phyloP scores from a whole-genome alignment of 1,140 invertebrate species.

The Popillia japonica region DNA sequence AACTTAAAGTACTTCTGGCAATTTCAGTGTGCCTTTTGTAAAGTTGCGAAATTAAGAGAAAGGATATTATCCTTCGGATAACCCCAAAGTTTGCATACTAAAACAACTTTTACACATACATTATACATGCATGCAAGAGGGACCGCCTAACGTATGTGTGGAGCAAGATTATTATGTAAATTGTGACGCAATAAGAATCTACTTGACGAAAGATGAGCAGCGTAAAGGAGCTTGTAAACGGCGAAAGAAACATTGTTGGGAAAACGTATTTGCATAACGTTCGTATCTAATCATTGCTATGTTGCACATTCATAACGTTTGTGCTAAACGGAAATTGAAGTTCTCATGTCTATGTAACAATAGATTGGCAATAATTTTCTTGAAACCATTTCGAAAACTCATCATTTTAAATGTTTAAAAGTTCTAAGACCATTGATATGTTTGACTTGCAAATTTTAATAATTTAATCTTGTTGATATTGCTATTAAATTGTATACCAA shows the following conservation, averaged over 20 bases:
- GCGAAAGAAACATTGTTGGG: not conserved
- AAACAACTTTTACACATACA: not conserved
- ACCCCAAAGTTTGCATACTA: not conserved
- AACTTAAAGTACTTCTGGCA: conserved; percentile 8
- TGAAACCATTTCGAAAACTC: too few species aligned
- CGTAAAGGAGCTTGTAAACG: not conserved
- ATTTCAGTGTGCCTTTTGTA: not conserved
- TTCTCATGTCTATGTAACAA: too few species aligned
- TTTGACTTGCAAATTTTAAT: too few species aligned
- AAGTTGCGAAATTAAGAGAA: conserved; percentile 11
- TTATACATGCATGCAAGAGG: not conserved
- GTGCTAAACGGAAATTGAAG: too few species aligned
- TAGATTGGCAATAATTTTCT: too few species aligned
- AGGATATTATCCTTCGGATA: conserved; percentile 5
- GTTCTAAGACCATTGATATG: too few species aligned
- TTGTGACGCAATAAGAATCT: not conserved
- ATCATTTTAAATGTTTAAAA: too few species aligned
- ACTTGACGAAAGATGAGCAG: not conserved
- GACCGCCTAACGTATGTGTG: not conserved
- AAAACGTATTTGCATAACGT: not conserved
- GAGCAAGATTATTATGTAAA: conserved; percentile 8
- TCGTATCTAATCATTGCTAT: too few species aligned
- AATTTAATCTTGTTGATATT: too few species aligned
- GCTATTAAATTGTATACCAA: too few species aligned
- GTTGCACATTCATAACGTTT: too few species aligned